A percentile compares a stretch with the other conserved stretches of the same genome.
These are phyloP conservation scores for Suillia variegata DNA, from an alignment of 2,888 invertebrate genomes.

Conservation along the genomic window DNA sequence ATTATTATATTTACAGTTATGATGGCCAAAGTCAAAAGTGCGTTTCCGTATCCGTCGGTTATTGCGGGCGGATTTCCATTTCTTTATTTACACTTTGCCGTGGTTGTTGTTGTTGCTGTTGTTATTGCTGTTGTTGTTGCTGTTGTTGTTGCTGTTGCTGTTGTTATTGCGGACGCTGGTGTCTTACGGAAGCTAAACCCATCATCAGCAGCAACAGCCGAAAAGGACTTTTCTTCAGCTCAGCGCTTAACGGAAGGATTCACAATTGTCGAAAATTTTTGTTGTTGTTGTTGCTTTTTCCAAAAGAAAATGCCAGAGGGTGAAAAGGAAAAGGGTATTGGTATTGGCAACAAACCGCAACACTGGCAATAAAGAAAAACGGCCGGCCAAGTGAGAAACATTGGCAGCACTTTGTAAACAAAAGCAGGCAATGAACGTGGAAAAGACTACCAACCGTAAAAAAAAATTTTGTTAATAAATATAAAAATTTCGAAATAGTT, in stretches of 20 bases:
- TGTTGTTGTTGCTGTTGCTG: conserved; percentile 14
- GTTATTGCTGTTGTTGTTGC: not conserved
- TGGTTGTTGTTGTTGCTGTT: conserved; percentile 9
- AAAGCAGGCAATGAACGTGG: no score
- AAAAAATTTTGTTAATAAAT: no score
- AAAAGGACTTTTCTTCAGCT: conserved; percentile 5
- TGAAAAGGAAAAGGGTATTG: not conserved
- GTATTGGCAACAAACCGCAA: not conserved
- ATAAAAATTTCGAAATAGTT: no score
- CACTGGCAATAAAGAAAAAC: conserved; percentile 13
- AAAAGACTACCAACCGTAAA: no score
- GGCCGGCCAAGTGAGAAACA: conserved; percentile 27
- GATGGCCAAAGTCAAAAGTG: conserved; percentile 46
- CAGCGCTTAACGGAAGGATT: conserved; percentile 29
- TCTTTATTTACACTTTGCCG: conserved; percentile 11
- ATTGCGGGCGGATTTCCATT: conserved; percentile 27
- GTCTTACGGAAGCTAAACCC: conserved; percentile 40
- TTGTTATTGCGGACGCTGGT: conserved; percentile 17
- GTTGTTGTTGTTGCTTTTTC: no score
- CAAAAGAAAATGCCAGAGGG: not conserved
- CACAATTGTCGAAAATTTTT: conserved; percentile 29
- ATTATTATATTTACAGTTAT: conserved; percentile 51
- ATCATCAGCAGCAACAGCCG: conserved; percentile 31
- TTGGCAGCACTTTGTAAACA: not conserved
- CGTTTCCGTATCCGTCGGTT: conserved; percentile 35